These are phyloP conservation scores for Azemiops feae DNA, from an alignment of 2,113 vertebrate species.

Conservation along the genomic window DNA sequence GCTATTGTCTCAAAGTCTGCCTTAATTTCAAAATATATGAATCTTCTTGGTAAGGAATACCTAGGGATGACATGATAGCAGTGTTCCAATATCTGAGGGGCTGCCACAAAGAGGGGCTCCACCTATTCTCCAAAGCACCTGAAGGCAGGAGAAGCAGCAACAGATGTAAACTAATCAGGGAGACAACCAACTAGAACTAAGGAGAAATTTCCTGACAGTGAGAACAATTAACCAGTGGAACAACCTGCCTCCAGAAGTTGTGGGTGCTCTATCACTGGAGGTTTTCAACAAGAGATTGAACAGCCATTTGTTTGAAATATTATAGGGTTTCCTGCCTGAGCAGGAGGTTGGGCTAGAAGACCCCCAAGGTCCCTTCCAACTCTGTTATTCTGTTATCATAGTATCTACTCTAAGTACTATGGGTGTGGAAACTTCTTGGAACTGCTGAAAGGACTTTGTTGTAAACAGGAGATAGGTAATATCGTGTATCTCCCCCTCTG, in stretches of 20 bases:
- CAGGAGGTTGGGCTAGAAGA: not conserved
- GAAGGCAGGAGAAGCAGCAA: not conserved
- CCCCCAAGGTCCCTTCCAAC: not conserved
- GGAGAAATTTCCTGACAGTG: not conserved
- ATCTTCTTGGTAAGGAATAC: not conserved
- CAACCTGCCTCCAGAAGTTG: not conserved
- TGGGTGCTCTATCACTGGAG: not conserved
- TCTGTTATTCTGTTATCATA: not conserved
- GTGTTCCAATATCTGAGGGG: not conserved
- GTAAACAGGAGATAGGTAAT: not conserved
- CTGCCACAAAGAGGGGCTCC: not conserved
- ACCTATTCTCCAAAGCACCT: not conserved
- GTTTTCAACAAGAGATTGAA: not conserved
- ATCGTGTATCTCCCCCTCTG: not conserved
- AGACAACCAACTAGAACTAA: not conserved
- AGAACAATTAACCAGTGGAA: not conserved
- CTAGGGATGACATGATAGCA: not conserved
- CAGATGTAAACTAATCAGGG: not conserved
- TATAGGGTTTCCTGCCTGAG: not conserved
- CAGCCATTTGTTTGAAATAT: not conserved
- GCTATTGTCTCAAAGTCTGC: not conserved
- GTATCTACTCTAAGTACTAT: not conserved
- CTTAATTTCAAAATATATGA: not conserved
- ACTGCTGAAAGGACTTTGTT: not conserved
- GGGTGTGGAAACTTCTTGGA: not conserved